A percentile compares a stretch with the other conserved stretches of the same genome.
Evolutionary conservation across 2,888 invertebrate species (phyloP).

Genomic region (Limnephilus marmoratus): DNA sequence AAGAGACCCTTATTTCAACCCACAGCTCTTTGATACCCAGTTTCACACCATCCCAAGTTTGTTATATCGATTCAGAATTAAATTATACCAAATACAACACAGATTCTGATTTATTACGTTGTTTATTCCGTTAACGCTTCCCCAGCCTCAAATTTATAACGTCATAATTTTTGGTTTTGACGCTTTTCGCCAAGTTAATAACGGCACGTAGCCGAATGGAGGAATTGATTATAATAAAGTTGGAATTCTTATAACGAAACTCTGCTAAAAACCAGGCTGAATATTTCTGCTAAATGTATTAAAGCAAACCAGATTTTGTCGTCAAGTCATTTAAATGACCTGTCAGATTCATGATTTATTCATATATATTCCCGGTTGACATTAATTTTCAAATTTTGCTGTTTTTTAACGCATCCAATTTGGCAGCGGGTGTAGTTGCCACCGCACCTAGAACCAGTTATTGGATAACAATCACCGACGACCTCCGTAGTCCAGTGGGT

Average conservation of each 20-base stretch:
- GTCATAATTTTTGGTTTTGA: not conserved
- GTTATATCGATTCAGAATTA: not conserved
- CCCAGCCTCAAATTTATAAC: not conserved
- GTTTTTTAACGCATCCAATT: too few species aligned
- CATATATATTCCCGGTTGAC: too few species aligned
- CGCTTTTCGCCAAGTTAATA: not conserved
- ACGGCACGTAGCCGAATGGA: not conserved
- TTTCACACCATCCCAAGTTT: not conserved
- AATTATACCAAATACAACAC: not conserved
- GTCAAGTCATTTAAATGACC: too few species aligned
- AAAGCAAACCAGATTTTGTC: too few species aligned
- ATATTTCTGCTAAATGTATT: too few species aligned
- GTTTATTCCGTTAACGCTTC: not conserved
- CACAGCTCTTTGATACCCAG: not conserved
- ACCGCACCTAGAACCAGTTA: too few species aligned
- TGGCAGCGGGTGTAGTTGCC: too few species aligned
- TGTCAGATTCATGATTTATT: not conserved
- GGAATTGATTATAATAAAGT: not conserved
- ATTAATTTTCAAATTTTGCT: too few species aligned
- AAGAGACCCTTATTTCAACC: not conserved
- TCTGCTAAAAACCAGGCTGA: not conserved
- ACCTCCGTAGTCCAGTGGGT: too few species aligned
- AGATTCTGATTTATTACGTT: conserved; percentile 2
- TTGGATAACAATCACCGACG: too few species aligned
- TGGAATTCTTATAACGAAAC: not conserved